phyloP scores from a whole-genome alignment of 2,888 invertebrate genomes.

The Herminia tarsipennalis region DNA sequence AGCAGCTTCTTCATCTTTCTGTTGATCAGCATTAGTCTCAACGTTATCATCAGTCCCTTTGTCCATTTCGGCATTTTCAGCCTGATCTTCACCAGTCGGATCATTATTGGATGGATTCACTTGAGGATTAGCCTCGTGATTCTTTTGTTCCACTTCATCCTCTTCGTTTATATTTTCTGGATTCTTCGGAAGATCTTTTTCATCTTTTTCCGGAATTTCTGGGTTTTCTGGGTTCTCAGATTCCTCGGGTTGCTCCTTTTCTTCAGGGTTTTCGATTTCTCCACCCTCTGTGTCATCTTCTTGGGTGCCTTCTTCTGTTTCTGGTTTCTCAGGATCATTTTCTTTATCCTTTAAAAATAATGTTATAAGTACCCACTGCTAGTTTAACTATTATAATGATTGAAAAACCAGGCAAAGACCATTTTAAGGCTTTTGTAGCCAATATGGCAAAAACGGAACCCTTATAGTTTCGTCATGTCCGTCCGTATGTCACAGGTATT shows the following conservation, averaged over 20 bases:
- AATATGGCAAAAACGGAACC: too few species aligned
- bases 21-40: slow-evolving; percentile 76
- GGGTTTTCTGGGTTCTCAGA: slow-evolving; percentile 60
- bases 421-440: too few species aligned
- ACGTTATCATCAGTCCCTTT: slow-evolving; percentile 79
- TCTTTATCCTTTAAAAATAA: slow-evolving; percentile 61
- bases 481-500: too few species aligned
- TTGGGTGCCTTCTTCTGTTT: slow-evolving; percentile 33
- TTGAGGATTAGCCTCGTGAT: slow-evolving; percentile 79
- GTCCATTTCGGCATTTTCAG: slow-evolving; percentile 80
- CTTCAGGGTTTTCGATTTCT: slow-evolving; percentile 19
- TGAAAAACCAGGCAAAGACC: too few species aligned
- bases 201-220: slow-evolving; percentile 54
- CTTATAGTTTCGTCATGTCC: too few species aligned
- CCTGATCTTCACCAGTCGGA: slow-evolving; percentile 76
- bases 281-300: slow-evolving; percentile 46
- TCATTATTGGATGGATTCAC: slow-evolving; percentile 81
- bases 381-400: too few species aligned
- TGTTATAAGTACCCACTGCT: too few species aligned
- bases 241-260: slow-evolving; percentile 49
- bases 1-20: slow-evolving; percentile 73
- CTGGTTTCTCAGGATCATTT: slow-evolving; percentile 37
- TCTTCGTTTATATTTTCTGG: slow-evolving; percentile 72
- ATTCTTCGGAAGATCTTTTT: slow-evolving; percentile 73
- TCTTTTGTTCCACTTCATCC: slow-evolving; percentile 73